Conservation (phyloP, 2,797 vertebrate species). For the Bucorvus abyssinicus region DNA sequence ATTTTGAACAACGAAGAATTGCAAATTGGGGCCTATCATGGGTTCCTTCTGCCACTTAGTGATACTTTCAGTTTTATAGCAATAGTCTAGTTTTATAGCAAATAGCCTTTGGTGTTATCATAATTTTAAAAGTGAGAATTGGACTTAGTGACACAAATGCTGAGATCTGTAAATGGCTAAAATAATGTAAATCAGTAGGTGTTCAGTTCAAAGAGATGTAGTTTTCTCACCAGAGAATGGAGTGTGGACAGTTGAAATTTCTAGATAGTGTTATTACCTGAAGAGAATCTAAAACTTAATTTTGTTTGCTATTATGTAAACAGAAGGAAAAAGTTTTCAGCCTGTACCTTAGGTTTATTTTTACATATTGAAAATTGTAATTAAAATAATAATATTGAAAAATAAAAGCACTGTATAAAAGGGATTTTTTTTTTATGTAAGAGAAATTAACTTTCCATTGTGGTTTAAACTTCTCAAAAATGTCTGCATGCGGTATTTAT, state of each 20-base stretch:
- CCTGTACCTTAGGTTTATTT: slow-evolving; percentile 44
- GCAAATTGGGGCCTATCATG: not conserved
- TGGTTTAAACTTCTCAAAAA: not conserved
- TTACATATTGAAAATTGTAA: slow-evolving; percentile 26
- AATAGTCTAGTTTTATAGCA: too few relatives aligned
- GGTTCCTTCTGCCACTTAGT: not conserved
- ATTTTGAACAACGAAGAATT: not conserved
- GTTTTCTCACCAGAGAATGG: not conserved
- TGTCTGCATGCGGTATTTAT: not conserved
- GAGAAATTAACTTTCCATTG: not conserved
- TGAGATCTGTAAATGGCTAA: not conserved
- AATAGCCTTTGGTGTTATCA: not conserved
- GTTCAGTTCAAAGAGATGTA: not conserved
- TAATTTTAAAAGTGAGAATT: not conserved
- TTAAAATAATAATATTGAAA: slow-evolving; percentile 3
- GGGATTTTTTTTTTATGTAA: not conserved
- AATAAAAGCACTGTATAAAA: not conserved
- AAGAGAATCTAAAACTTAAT: not conserved
- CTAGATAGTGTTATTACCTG: not conserved
- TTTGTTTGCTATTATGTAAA: not conserved
- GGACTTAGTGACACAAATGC: not conserved
- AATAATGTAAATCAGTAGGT: not conserved
- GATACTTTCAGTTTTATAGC: not conserved
- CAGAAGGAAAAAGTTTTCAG: not conserved
- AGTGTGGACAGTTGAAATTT: not conserved